A percentile compares a stretch with the other conserved stretches of the same genome.
Conservation (phyloP, 2,113 vertebrate genomes). For the Phylloscopus trochilus region DNA sequence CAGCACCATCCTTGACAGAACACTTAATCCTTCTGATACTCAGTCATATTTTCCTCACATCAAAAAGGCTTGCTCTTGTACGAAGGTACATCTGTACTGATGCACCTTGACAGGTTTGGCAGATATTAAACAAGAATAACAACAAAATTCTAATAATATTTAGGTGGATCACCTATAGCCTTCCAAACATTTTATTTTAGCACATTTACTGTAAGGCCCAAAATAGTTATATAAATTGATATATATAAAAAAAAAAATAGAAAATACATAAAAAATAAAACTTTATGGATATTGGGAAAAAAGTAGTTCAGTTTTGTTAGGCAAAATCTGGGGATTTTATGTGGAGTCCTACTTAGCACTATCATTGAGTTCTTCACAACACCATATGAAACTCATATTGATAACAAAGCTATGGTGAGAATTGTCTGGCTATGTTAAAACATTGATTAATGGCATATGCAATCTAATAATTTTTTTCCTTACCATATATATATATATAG, state of each 20-base stretch:
- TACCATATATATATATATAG: no score
- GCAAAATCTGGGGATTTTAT: background rate
- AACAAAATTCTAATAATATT: background rate
- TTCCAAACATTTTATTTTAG: background rate
- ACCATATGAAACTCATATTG: background rate
- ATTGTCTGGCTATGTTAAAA: background rate
- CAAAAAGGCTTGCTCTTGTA: background rate
- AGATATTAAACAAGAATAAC: background rate
- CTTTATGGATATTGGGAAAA: background rate
- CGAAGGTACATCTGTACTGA: background rate
- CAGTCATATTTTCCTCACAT: background rate
- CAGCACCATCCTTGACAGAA: background rate
- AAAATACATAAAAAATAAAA: background rate
- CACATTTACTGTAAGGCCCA: background rate
- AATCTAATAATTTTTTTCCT: background rate
- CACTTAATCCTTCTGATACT: conserved; percentile 25
- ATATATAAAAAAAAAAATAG: background rate
- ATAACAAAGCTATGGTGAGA: background rate
- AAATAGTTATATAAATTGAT: background rate
- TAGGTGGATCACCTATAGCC: background rate
- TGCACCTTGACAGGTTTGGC: background rate
- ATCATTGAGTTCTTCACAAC: background rate
- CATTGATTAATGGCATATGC: background rate
- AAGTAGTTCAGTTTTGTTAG: background rate
- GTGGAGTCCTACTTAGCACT: background rate